Evolutionary conservation across 2,888 invertebrate genomes (phyloP).

Genomic region (Plemyria rubiginata): DNA sequence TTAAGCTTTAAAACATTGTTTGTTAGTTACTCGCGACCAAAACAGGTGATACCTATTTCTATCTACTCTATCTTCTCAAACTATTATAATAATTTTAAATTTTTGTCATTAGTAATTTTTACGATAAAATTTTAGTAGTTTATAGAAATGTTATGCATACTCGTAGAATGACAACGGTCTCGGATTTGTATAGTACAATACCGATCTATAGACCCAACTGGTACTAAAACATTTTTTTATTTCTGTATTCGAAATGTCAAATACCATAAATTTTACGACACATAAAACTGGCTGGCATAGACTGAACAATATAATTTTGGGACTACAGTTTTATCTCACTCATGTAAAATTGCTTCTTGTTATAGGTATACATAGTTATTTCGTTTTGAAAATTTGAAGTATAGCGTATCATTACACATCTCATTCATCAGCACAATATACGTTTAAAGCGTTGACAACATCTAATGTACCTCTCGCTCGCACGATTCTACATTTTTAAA

Average conservation of each 20-base stretch:
- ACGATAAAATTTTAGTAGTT: too few species aligned
- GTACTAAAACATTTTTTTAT: slow-evolving; percentile 42
- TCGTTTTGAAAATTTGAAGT: not conserved
- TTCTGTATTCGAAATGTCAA: slow-evolving; percentile 43
- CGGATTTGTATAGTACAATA: slow-evolving; percentile 24
- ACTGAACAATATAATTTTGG: slow-evolving; percentile 40
- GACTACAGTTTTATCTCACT: slow-evolving; percentile 28
- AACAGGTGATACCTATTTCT: too few species aligned
- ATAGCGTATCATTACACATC: too few species aligned
- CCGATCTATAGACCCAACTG: slow-evolving; percentile 33
- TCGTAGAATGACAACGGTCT: slow-evolving; percentile 6
- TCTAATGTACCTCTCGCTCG: too few species aligned
- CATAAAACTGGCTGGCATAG: slow-evolving; percentile 43
- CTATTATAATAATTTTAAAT: too few species aligned
- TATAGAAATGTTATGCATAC: not conserved
- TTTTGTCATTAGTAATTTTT: too few species aligned
- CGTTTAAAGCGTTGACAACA: too few species aligned
- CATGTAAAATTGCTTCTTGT: slow-evolving; percentile 17
- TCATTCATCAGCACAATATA: too few species aligned
- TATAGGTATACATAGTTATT: slow-evolving; percentile 2
- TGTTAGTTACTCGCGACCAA: too few species aligned
- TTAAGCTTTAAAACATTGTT: too few species aligned
- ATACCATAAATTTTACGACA: slow-evolving; percentile 43
- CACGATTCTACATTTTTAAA: too few species aligned
- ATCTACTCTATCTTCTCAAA: too few species aligned